Evolutionary conservation across 2,888 invertebrate genomes (phyloP), one percentile per base, ranked within the genome.

Genomic region (Mimachlamys varia): DNA sequence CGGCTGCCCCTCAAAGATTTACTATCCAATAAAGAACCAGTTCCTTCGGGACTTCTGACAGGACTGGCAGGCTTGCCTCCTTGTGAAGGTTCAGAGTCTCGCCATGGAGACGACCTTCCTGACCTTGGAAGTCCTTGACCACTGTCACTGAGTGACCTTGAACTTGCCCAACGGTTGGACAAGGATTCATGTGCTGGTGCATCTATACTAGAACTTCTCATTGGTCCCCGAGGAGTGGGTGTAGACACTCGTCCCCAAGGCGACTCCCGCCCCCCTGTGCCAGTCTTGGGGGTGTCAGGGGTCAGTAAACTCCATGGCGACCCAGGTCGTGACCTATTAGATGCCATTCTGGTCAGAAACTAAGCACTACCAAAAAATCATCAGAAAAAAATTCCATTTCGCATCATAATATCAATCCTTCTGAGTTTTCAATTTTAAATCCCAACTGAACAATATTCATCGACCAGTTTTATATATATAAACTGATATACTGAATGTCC

Each of bases 131-230:
- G 76, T 76, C 76, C 76, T 76, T 76, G 76, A 33, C 76, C 76
- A 76, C 76, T 76, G 17, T 76, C 76, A 76, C 76, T 76, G 33
- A 76, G 76, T 76, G 76, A 76, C 76, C 76, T 76, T 33, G 76
- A 76, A 76, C 76, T 76, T 76, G 76, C 76, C 76, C 76, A 76
- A 10, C 76, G 76, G 27, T 27, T 33, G 33, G 76, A 76, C 33
- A 76, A 76, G 27, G 76, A 76, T 33, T 76, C 76, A 5, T 76
- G 76, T 27, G 76, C 10, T 33, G 76, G 33, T 76, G 76, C 76
- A 76, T 76, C 76, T 10, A 76, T 33, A 76, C 76, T 76, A 10
- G 76, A 12, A 15, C 76, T 76, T 12, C 76, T 76, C 22, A 76
- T 33, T 76, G 76, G 76, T 76, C 76, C 76, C 33, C 76, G 19